Conservation (phyloP, 2,113 vertebrate species). For the Aythya baeri region DNA sequence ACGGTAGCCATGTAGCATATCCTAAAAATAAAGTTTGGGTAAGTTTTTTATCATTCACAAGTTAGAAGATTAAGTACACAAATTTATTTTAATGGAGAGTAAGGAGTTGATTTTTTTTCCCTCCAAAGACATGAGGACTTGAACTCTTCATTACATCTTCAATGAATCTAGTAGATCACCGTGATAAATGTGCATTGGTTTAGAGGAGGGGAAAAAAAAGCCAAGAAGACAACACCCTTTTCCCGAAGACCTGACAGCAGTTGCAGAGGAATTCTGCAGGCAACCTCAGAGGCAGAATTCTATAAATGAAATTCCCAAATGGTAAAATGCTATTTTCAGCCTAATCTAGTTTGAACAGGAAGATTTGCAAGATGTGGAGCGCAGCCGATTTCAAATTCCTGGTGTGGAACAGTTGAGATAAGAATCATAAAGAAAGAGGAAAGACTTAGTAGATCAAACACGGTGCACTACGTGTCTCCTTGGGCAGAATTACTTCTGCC, state of each 20-base stretch:
- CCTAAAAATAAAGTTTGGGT: background rate
- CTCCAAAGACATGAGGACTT: background rate
- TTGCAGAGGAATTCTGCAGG: background rate
- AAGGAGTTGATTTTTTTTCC: background rate
- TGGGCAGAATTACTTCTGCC: slow-evolving; percentile 20
- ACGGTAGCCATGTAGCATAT: background rate
- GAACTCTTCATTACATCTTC: background rate
- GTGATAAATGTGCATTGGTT: background rate
- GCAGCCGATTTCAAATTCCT: slow-evolving; percentile 15
- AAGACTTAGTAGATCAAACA: slow-evolving; percentile 8
- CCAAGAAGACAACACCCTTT: background rate
- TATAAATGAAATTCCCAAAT: background rate
- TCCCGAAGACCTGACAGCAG: background rate
- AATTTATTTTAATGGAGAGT: background rate
- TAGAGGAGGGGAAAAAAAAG: background rate
- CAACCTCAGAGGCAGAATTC: background rate
- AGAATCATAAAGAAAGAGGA: slow-evolving; percentile 39
- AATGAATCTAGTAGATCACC: background rate
- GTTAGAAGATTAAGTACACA: background rate
- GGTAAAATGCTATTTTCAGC: background rate
- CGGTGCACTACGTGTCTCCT: background rate
- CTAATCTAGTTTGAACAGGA: background rate
- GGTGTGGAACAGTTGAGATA: slow-evolving; percentile 34
- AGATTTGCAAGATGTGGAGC: background rate
- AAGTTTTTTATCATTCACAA: background rate